Base-by-base conservation (phyloP, 2,797 vertebrate genomes). In the Aplochiton taeniatus region DNA sequence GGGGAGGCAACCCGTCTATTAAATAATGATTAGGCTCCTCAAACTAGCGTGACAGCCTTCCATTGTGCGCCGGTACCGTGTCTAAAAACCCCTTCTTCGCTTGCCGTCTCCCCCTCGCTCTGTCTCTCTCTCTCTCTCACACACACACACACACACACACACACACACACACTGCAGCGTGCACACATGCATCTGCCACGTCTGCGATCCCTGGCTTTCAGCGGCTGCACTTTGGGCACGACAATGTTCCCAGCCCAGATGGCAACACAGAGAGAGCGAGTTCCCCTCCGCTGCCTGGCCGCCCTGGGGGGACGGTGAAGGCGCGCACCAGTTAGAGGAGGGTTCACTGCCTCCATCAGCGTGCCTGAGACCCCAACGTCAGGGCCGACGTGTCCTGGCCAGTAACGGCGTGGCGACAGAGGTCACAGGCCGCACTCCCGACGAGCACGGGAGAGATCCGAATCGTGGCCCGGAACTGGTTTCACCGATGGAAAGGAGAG, bases 21-120 rank as follows among this genome's bases (percentile, higher is more conserved):
- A 91, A 93, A 91, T 89, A 92, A 91, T 92, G 90, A 93, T 91
- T 92, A 92, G 89, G 88, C 87, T 73, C 84, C 86, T 80, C 83
- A 90, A 91, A 89, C 87, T 88, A 90, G 75, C 90, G 89, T 92
- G 90, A 93, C 91, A 91, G 91, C 85, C 88, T 61, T 69, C 87
- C 72, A 85, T 92, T 92, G 90, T 92, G 78, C 68, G 58, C 80
- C 87, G 85, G 85, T 90, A 82, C 83, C n/a, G 79, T 80, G 84
- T 86, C 83, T 72, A 75, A 79, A 81, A 83, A 82, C 83, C 81
- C 76, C 76, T 75, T 77, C n/a, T n/a, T n/a, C n/a, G n/a, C n/a
- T n/a, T n/a, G n/a, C n/a, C n/a, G n/a, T n/a, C n/a, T n/a, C n/a
- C n/a, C n/a, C n/a, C n/a, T n/a, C n/a, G n/a, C n/a, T n/a, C n/a